Conservation (phyloP, 2,888 invertebrate genomes). For the Cheilosia vulpina region DNA sequence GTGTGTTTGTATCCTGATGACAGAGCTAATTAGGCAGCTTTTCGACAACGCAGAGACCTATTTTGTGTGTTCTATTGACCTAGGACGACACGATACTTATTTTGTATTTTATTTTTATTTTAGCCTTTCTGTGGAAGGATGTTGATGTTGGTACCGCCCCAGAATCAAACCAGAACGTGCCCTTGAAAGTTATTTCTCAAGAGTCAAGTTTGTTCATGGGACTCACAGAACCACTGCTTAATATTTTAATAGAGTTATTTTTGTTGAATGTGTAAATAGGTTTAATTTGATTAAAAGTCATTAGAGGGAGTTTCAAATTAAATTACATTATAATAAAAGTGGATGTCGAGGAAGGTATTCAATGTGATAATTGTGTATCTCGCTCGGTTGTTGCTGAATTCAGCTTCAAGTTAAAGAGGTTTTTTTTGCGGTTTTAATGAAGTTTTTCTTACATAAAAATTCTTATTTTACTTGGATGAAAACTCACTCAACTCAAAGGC, state of each 20-base stretch:
- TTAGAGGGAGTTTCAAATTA: conserved; percentile 17
- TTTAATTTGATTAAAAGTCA: conserved; percentile 34
- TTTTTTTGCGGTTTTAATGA: too few relatives aligned
- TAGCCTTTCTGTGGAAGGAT: neutral
- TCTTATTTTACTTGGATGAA: too few relatives aligned
- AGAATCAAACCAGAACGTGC: conserved; percentile 2
- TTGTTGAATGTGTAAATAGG: conserved; percentile 24
- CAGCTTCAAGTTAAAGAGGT: too few relatives aligned
- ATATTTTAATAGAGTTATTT: conserved; percentile 13
- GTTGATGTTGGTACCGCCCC: neutral
- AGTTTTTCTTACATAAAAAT: too few relatives aligned
- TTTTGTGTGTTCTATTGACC: conserved; percentile 63
- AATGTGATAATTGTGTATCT: neutral
- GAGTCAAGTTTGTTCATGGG: conserved; percentile 56
- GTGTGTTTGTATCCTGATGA: conserved; percentile 61
- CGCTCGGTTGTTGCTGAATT: too few relatives aligned
- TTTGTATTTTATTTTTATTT: conserved; percentile 37
- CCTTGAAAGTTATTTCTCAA: conserved; percentile 57
- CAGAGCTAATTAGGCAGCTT: conserved; percentile 71
- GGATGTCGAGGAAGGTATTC: too few relatives aligned
- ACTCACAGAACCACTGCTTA: conserved; percentile 5
- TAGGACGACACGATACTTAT: conserved; percentile 45
- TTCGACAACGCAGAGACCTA: conserved; percentile 46
- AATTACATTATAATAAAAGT: conserved; percentile 11
- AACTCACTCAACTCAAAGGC: conserved; percentile 26